These are phyloP conservation scores for Rhagonycha lutea DNA, from an alignment of 2,888 invertebrate genomes.

Conservation along the genomic window DNA sequence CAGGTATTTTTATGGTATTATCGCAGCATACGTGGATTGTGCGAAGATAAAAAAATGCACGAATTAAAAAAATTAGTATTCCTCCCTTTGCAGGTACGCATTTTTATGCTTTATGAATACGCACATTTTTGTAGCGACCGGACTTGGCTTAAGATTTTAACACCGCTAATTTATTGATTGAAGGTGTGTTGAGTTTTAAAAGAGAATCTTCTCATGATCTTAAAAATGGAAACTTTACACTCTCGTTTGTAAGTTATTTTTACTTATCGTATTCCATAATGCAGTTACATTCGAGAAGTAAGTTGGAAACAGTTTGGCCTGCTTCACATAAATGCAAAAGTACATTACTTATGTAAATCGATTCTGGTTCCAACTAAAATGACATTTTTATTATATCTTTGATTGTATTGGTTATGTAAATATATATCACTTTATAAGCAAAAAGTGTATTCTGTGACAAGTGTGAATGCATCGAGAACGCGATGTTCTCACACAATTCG, in stretches of 20 bases:
- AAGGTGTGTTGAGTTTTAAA: neutral
- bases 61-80: neutral
- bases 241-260: neutral
- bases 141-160: neutral
- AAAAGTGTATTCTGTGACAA: conserved; percentile 38
- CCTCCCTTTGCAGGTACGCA: neutral
- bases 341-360: neutral
- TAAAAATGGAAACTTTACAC: neutral
- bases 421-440: conserved; percentile 35
- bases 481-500: conserved; percentile 42
- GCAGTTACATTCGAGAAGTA: neutral
- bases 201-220: neutral
- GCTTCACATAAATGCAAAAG: neutral
- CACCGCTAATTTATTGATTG: neutral
- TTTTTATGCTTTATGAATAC: neutral
- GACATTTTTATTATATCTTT: conserved; percentile 7
- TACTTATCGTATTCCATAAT: neutral
- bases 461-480: conserved; percentile 34
- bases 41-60: neutral
- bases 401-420: conserved; percentile 29
- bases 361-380: conserved; percentile 3
- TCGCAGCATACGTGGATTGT: conserved; percentile 11
- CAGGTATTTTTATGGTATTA: conserved; percentile 9
- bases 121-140: neutral
- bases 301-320: neutral